These are phyloP conservation scores for Callitettix versicolor DNA, from an alignment of 1,140 invertebrate genomes.

Conservation along the genomic window DNA sequence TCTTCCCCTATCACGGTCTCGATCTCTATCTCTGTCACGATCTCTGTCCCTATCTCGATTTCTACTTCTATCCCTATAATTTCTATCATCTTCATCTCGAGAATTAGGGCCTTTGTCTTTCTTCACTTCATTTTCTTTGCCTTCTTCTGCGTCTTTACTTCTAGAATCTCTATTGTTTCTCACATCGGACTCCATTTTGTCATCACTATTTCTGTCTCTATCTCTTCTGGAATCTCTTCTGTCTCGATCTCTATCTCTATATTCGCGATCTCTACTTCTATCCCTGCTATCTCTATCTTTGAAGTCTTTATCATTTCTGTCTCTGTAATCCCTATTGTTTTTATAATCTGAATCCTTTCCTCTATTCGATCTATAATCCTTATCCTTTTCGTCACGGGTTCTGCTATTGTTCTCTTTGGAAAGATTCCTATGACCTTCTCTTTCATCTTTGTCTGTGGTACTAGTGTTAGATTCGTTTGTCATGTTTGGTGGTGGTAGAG, in stretches of 20 bases:
- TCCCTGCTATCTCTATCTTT: slow-evolving; percentile 17
- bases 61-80: slow-evolving; percentile 22
- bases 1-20: slow-evolving; percentile 30
- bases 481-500: slow-evolving; percentile 13
- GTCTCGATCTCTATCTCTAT: slow-evolving; percentile 23
- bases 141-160: slow-evolving; percentile 26
- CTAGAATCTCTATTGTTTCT: slow-evolving; percentile 16
- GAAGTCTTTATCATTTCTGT: slow-evolving; percentile 25
- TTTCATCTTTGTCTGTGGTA: slow-evolving; percentile 6
- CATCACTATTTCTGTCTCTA: slow-evolving; percentile 33
- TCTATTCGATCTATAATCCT: slow-evolving; percentile 17
- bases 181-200: slow-evolving; percentile 16
- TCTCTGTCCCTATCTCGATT: slow-evolving; percentile 18
- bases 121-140: slow-evolving; percentile 30
- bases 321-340: slow-evolving; percentile 16
- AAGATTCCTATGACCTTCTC: slow-evolving; percentile 10
- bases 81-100: slow-evolving; percentile 24
- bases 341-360: slow-evolving; percentile 13
- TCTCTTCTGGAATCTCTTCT: slow-evolving; percentile 22
- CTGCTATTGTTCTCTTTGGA: slow-evolving; percentile 17
- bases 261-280: slow-evolving; percentile 20
- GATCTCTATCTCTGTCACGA: slow-evolving; percentile 17
- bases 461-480: background rate
- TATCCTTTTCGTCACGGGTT: slow-evolving; percentile 20
- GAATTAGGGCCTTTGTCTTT: slow-evolving; percentile 28